Evolutionary conservation across 1,140 invertebrate genomes (phyloP).

Genomic region (Pristionchus pacificus): DNA sequence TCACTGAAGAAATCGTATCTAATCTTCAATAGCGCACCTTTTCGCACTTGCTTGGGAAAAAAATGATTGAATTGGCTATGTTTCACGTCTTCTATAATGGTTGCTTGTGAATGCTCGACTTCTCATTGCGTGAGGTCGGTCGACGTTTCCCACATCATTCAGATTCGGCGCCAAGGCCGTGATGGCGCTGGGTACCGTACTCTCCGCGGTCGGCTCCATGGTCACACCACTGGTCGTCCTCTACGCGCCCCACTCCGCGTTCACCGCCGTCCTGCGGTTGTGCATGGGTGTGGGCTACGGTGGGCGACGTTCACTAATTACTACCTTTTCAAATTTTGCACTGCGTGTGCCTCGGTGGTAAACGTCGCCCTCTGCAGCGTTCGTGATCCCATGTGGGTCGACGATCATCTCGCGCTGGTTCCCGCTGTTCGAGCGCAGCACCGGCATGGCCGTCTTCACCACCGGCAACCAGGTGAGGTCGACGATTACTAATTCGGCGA

Average conservation of each 20-base stretch:
- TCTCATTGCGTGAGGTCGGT: conserved; percentile 10
- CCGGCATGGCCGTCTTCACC: conserved; percentile 34
- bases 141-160: background rate
- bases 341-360: no score
- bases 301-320: background rate
- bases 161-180: conserved; percentile 28
- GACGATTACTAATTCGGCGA: no score
- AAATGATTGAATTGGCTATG: no score
- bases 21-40: no score
- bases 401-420: conserved; percentile 34
- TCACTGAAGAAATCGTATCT: no score
- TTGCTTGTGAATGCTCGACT: no score
- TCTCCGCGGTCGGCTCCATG: conserved; percentile 23
- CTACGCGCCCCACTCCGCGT: conserved; percentile 4
- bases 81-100: no score
- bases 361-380: conserved; percentile 6
- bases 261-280: conserved; percentile 4
- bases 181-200: conserved; percentile 10
- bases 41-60: no score
- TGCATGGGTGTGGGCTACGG: conserved; percentile 35
- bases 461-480: conserved; percentile 35
- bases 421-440: conserved; percentile 25
- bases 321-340: background rate
- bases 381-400: conserved; percentile 30
- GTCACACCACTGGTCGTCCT: conserved; percentile 19